A percentile compares a stretch with the other conserved stretches of the same genome.
Conservation (phyloP, 2,888 invertebrate species). For the Gibbula magus region DNA sequence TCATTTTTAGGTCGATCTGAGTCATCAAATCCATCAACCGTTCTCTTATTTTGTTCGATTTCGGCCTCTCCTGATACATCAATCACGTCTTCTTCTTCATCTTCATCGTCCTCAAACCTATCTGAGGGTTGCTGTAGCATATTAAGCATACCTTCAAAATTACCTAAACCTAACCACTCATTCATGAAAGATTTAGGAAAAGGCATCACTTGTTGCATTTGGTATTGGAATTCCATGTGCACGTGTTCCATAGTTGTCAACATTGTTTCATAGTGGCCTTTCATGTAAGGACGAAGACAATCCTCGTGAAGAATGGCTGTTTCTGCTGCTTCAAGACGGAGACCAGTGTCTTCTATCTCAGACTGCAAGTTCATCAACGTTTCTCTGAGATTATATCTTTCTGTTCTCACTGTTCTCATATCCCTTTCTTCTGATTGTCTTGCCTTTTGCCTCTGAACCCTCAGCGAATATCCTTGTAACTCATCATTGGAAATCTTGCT, state of each 20-base stretch:
- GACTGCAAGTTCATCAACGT: neutral
- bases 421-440: neutral
- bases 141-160: neutral
- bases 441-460: slow-evolving; percentile 24
- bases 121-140: neutral
- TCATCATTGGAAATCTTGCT: slow-evolving; percentile 55
- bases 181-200: neutral
- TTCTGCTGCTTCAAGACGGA: slow-evolving; percentile 37
- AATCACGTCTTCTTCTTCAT: slow-evolving; percentile 23
- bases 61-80: slow-evolving; percentile 33
- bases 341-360: slow-evolving; percentile 4
- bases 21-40: slow-evolving; percentile 25
- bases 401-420: neutral
- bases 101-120: neutral
- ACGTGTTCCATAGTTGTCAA: slow-evolving; percentile 4
- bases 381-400: neutral
- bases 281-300: slow-evolving; percentile 33
- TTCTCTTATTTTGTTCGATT: slow-evolving; percentile 28
- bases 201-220: neutral
- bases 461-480: slow-evolving; percentile 49
- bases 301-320: slow-evolving; percentile 50
- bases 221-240: neutral
- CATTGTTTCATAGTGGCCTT: neutral
- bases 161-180: neutral
- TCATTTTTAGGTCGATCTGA: neutral